A percentile compares a stretch with the other conserved stretches of the same genome.
Evolutionary conservation across 2,797 vertebrate genomes (phyloP).

Genomic region (Sciurus vulgaris): DNA sequence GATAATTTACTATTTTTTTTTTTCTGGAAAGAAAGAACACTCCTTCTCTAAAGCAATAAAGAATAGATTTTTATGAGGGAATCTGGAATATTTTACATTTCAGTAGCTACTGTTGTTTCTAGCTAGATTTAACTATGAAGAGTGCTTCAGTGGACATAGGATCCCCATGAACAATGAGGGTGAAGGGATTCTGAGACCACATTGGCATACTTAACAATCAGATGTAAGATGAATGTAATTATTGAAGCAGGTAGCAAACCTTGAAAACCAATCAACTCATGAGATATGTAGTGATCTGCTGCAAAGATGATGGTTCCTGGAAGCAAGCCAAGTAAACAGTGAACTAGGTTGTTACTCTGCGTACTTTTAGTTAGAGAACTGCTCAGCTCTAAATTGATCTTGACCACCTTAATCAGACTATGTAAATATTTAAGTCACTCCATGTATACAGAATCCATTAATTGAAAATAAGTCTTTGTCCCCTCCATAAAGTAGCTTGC

Average conservation of each 20-base stretch:
- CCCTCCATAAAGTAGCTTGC: neutral
- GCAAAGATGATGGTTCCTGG: neutral
- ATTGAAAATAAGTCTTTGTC: neutral
- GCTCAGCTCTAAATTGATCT: neutral
- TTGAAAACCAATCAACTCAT: neutral
- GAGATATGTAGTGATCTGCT: neutral
- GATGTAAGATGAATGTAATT: neutral
- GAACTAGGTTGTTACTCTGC: neutral
- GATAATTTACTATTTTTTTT: neutral
- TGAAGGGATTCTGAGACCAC: neutral
- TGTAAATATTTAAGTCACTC: neutral
- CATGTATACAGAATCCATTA: neutral
- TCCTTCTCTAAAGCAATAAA: neutral
- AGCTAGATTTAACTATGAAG: neutral
- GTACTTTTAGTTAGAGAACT: neutral
- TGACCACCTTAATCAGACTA: neutral
- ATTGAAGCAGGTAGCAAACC: neutral
- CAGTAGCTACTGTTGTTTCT: neutral
- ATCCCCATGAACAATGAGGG: neutral
- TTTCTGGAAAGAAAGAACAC: neutral
- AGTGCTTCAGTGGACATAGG: neutral
- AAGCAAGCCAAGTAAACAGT: neutral
- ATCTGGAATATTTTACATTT: neutral
- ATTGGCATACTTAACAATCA: neutral
- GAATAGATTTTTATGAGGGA: neutral